phyloP scores from a whole-genome alignment of 2,888 invertebrate genomes.

The Opisthograptis luteolata region DNA sequence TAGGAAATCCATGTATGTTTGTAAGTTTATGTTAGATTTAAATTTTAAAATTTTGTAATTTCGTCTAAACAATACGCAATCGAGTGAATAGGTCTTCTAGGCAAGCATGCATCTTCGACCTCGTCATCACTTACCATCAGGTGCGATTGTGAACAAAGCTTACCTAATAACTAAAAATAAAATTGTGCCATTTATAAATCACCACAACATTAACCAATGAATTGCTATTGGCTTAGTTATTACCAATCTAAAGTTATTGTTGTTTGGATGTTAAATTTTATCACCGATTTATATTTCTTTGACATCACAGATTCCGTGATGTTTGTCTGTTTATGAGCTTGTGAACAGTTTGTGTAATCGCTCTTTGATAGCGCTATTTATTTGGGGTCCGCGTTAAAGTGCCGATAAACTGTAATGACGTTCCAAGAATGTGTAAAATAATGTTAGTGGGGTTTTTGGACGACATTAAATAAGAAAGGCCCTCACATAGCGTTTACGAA shows the following conservation, averaged over 20 bases:
- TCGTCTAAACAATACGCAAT: no score
- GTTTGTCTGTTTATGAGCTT: constrained; percentile 72
- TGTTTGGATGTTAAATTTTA: constrained; percentile 60
- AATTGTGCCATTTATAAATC: background rate
- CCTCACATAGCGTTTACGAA: background rate
- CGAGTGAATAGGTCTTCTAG: no score
- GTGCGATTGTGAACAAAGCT: no score
- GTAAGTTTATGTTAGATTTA: no score
- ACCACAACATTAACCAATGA: constrained; percentile 8
- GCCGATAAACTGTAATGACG: constrained; percentile 70
- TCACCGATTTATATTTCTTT: constrained; percentile 71
- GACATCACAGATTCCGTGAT: constrained; percentile 72
- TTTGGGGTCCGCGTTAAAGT: constrained; percentile 63
- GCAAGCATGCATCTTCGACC: no score
- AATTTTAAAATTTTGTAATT: no score
- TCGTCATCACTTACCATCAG: no score
- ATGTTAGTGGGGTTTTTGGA: constrained; percentile 36
- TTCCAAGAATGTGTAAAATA: constrained; percentile 58
- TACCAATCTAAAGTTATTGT: constrained; percentile 58
- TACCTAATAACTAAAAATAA: background rate
- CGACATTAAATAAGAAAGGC: constrained; percentile 10
- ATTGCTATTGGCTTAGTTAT: constrained; percentile 41
- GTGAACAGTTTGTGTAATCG: constrained; percentile 77
- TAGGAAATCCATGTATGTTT: no score
- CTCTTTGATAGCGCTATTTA: constrained; percentile 75